phyloP scores from a whole-genome alignment of 1,140 invertebrate genomes.

The Magallana gigas region DNA sequence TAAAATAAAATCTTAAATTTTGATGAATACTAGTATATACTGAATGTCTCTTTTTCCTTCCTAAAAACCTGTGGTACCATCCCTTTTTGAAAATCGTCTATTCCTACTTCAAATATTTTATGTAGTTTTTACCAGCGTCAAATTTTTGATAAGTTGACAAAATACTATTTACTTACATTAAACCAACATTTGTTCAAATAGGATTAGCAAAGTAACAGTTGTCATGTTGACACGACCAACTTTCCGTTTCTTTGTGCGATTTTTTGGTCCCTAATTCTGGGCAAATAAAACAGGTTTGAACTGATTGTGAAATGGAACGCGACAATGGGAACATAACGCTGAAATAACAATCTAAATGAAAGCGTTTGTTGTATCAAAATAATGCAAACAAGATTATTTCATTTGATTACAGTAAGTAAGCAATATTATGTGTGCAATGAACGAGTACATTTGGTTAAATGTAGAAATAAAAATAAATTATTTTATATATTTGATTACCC shows the following conservation, averaged over 20 bases:
- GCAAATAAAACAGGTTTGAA: constrained; percentile 7
- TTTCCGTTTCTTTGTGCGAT: neutral
- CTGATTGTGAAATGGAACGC: neutral
- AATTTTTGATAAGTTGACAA: neutral
- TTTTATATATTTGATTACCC: too few species aligned
- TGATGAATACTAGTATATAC: too few species aligned
- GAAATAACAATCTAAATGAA: neutral
- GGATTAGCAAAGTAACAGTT: neutral
- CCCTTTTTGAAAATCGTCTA: neutral
- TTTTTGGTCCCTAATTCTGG: neutral
- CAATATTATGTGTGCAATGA: too few species aligned
- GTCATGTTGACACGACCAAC: neutral
- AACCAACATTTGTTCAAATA: constrained; percentile 9
- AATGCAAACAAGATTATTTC: too few species aligned
- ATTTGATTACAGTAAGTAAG: too few species aligned
- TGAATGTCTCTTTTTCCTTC: too few species aligned
- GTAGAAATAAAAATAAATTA: too few species aligned
- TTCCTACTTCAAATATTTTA: constrained; percentile 6
- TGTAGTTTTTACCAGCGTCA: neutral
- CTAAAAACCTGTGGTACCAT: too few species aligned
- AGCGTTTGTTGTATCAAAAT: too few species aligned
- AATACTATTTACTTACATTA: neutral
- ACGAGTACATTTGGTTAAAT: too few species aligned
- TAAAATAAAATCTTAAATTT: too few species aligned
- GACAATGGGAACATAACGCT: neutral